Percentiles rank a stretch among this genome's conserved stretches.
phyloP scores from a whole-genome alignment of 2,113 vertebrate species.

The Hydrolagus affinis region DNA sequence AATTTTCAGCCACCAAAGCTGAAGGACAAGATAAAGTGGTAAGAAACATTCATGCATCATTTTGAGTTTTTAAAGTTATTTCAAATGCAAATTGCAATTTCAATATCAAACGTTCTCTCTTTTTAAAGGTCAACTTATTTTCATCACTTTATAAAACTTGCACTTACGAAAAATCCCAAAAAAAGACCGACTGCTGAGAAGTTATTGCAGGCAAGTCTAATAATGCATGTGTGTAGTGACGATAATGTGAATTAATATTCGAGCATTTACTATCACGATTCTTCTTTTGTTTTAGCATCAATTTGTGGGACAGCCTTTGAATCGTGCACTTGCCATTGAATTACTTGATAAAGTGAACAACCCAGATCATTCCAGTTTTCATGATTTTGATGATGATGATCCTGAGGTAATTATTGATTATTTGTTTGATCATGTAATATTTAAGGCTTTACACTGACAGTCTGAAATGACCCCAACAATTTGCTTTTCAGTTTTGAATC shows the following conservation, averaged over 20 bases:
- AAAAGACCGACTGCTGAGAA: constrained; percentile 93
- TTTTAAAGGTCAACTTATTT: constrained; percentile 91
- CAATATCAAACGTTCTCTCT: constrained; percentile 33
- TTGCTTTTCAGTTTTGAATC: neutral
- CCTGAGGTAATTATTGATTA: constrained; percentile 75
- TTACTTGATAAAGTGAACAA: constrained; percentile 92
- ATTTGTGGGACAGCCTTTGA: constrained; percentile 90
- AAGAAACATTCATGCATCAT: constrained; percentile 39
- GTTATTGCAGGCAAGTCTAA: constrained; percentile 74
- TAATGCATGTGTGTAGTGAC: neutral
- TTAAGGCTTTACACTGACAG: neutral
- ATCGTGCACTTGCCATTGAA: constrained; percentile 86
- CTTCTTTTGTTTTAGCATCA: constrained; percentile 67
- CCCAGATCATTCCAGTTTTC: constrained; percentile 86
- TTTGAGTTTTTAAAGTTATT: neutral
- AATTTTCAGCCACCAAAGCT: constrained; percentile 96
- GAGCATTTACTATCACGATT: neutral
- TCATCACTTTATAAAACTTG: constrained; percentile 95
- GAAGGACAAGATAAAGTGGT: constrained; percentile 97
- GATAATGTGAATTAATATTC: constrained; percentile 20
- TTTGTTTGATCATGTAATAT: neutral
- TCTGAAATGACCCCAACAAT: neutral
- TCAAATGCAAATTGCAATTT: neutral
- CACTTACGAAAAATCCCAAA: constrained; percentile 93
- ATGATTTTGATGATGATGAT: constrained; percentile 92